Evolutionary conservation across 2,113 vertebrate species (phyloP), one percentile per base, ranked within the genome.

Genomic region (Sinosuthora webbiana): DNA sequence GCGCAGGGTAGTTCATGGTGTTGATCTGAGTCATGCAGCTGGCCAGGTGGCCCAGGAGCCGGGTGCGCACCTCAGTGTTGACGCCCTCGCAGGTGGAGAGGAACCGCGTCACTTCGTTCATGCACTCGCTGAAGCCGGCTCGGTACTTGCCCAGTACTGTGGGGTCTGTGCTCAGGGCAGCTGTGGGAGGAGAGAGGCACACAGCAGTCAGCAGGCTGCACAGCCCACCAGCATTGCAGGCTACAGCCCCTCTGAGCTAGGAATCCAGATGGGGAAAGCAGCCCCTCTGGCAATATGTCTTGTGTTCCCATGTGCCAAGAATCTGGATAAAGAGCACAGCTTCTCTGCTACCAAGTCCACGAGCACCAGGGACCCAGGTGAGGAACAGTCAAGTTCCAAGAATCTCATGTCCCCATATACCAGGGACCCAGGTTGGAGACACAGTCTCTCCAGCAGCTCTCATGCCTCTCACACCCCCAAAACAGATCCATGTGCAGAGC

Each of bases 21-120:
- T 99, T 99, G 98, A 99, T 99, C 98, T 99, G 99, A 77, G 98
- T 99, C 99, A 99, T 99, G 98, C 99, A 99, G 98, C 98, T 99
- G 96, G 99, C 99, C 96, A 99, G 96, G 97, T 99, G 99, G 71
- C 99, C 99, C 67, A 99, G 98, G 64, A 99, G 98, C 64, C 99
- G 98, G 63, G 99, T 99, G 95, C 99, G 98, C 94, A 99, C 99
- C 97, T 99, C 99, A 1, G 99, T 98, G 98, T 99, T 99, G 74
- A 99, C 99, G 6, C 99, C 99, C 96, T 99, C 99, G 62, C 99
- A 99, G 96, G 99, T 99, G 97, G 99, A 99, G 89, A 99, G 98
- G 97, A 99, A 99, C 47, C 99, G 99, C 1, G 99, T 99, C 95
- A 99, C 99, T 95, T 99, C 99, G 31, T 99, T 99, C 99, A 99